Conservation (phyloP, 1,140 invertebrate species). For the Vanessa tameamea region DNA sequence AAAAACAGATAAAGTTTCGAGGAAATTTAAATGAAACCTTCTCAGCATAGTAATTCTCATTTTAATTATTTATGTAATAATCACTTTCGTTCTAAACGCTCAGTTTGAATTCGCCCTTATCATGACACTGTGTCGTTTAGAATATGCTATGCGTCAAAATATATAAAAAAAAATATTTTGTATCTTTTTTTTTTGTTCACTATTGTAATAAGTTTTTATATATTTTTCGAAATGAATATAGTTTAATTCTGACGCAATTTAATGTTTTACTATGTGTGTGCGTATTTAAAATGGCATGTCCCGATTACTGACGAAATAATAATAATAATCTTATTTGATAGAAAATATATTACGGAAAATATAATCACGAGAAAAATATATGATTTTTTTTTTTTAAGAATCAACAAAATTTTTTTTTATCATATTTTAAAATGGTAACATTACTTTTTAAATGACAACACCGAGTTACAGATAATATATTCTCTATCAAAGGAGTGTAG, state of each 20-base stretch:
- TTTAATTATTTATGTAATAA: too few species aligned
- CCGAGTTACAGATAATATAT: conserved; percentile 18
- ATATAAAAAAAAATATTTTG: neutral
- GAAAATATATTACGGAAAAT: conserved; percentile 16
- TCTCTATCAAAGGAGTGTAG: conserved; percentile 23
- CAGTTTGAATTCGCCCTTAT: conserved; percentile 2
- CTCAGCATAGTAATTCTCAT: too few species aligned
- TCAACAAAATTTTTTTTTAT: too few species aligned
- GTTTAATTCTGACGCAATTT: conserved; percentile 12
- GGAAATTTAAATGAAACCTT: too few species aligned
- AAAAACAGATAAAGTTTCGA: too few species aligned
- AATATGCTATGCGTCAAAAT: neutral
- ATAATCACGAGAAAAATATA: neutral
- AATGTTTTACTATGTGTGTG: conserved; percentile 17
- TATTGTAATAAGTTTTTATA: neutral
- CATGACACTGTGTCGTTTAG: neutral
- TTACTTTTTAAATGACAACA: conserved; percentile 1
- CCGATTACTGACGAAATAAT: conserved; percentile 20
- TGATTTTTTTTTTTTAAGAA: neutral
- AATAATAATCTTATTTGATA: conserved; percentile 19
- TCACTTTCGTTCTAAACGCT: conserved; percentile 7
- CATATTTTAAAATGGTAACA: neutral
- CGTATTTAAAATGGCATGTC: conserved; percentile 24
- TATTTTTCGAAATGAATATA: neutral
- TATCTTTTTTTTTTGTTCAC: neutral